These are phyloP conservation scores for Gila robusta DNA, from an alignment of 2,797 vertebrate species.

Conservation along the genomic window DNA sequence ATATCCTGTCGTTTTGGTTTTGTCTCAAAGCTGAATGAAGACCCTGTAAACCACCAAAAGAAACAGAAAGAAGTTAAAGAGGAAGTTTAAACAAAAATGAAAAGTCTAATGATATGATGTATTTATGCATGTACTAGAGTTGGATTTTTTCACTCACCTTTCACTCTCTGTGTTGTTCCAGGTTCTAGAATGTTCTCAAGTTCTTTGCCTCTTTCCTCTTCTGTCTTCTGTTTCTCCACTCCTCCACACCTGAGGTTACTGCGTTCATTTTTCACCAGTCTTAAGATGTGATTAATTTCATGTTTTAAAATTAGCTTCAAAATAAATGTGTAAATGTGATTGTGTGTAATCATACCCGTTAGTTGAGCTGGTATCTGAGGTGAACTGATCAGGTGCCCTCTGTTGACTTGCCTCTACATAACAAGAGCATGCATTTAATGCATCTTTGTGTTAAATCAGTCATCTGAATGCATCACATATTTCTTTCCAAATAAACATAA, in stretches of 20 bases:
- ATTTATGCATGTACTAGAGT: not conserved
- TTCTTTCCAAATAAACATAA: not conserved
- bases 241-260: conserved; percentile 19
- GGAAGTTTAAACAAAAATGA: not conserved
- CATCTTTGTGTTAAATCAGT: not conserved
- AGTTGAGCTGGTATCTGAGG: conserved; percentile 75
- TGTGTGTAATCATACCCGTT: conserved; percentile 62
- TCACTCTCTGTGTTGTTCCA: conserved; percentile 38
- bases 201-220: conserved; percentile 51
- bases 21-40: conserved; percentile 89
- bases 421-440: conserved; percentile 8
- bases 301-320: not conserved
- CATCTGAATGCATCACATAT: not conserved
- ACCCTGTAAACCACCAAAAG: conserved; percentile 75
- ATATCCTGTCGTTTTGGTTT: conserved; percentile 90
- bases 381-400: conserved; percentile 82
- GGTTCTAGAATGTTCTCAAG: conserved; percentile 16
- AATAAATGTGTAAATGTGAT: not conserved
- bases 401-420: conserved; percentile 90
- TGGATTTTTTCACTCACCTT: not conserved
- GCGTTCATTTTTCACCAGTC: conserved; percentile 16
- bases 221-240: conserved; percentile 42
- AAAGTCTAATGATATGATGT: not conserved
- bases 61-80: conserved; percentile 48
- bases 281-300: not conserved